phyloP scores from a whole-genome alignment of 2,113 vertebrate species.

The Dasyornis broadbenti region DNA sequence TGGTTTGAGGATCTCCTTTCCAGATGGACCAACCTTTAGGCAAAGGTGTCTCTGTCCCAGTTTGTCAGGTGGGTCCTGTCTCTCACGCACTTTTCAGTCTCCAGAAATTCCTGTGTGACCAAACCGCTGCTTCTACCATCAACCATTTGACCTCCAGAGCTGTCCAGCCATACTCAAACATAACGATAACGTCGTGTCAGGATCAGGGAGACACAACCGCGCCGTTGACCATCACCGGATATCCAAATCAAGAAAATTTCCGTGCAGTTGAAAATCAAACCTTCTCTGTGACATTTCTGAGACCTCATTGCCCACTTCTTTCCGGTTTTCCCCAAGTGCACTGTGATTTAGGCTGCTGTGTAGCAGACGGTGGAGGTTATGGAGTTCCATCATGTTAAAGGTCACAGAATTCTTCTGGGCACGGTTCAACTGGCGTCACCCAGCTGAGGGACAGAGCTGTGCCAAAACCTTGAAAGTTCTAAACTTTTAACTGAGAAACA shows the following conservation, averaged over 20 bases:
- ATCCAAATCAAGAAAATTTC: background rate
- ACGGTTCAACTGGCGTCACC: background rate
- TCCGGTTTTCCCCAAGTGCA: no score
- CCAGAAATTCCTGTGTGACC: background rate
- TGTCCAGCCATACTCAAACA: background rate
- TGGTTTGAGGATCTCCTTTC: background rate
- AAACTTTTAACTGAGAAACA: background rate
- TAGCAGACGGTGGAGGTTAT: background rate
- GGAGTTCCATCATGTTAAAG: background rate
- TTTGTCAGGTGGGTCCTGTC: background rate
- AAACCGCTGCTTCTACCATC: background rate
- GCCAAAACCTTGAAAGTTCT: background rate
- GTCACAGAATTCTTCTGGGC: background rate
- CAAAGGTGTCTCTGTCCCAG: background rate
- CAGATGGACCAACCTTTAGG: background rate
- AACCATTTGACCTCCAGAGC: background rate
- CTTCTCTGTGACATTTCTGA: background rate
- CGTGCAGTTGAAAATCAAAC: background rate
- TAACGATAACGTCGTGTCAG: background rate
- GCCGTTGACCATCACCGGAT: background rate
- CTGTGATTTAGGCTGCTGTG: background rate
- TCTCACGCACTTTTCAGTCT: background rate
- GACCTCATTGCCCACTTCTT: background rate
- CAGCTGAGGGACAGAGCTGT: background rate
- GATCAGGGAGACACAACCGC: background rate